Percentiles rank a stretch among this genome's conserved stretches.
phyloP scores from a whole-genome alignment of 2,797 vertebrate species.

The Mallotus villosus region DNA sequence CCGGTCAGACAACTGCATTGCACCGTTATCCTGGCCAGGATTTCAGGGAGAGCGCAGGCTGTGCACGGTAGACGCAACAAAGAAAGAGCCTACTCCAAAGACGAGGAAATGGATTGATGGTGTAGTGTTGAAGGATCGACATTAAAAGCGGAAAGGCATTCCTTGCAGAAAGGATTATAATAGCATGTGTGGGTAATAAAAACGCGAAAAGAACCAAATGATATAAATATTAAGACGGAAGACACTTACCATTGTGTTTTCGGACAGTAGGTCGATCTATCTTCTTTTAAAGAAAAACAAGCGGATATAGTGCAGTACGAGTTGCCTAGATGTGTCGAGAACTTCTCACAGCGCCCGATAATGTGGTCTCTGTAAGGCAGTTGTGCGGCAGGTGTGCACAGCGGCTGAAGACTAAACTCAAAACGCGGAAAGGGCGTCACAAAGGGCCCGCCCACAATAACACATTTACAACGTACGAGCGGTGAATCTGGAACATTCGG shows the following conservation, averaged over 20 bases:
- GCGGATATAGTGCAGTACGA: neutral
- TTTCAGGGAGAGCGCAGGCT: neutral
- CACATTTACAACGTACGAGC: neutral
- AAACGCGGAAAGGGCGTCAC: constrained; percentile 16
- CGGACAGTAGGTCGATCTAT: neutral
- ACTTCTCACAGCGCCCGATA: constrained; percentile 60
- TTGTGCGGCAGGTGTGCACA: constrained; percentile 38
- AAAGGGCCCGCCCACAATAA: constrained; percentile 40
- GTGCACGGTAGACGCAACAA: neutral
- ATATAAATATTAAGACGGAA: neutral
- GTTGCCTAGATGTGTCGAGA: neutral
- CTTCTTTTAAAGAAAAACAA: neutral
- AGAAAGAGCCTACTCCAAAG: neutral
- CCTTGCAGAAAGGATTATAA: neutral
- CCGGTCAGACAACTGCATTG: constrained; percentile 4
- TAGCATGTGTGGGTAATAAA: neutral
- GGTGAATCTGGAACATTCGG: neutral
- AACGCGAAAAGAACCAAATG: neutral
- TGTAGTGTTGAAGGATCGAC: neutral
- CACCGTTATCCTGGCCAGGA: neutral
- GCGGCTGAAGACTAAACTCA: constrained; percentile 30
- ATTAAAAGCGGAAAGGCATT: too few relatives aligned
- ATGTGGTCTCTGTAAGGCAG: constrained; percentile 64
- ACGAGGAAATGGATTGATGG: neutral
- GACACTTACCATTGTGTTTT: constrained; percentile 62